Percentiles rank a stretch among this genome's conserved stretches.
Evolutionary conservation across 2,888 invertebrate genomes (phyloP).

Genomic region (Noctuana brunneofusca): DNA sequence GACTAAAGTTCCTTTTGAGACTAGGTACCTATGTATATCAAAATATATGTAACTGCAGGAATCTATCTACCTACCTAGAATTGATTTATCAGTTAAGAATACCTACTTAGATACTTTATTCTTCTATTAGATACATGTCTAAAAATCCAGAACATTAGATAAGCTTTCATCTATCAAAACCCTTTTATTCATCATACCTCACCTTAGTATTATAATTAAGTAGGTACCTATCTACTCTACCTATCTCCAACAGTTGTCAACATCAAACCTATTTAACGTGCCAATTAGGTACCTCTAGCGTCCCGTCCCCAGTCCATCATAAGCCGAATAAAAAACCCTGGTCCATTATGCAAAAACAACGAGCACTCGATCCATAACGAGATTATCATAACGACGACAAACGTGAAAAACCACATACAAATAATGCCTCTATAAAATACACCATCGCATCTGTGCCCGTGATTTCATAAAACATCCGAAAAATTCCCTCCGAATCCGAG

Average conservation of each 20-base stretch:
- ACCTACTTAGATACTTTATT: no score
- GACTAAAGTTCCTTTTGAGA: no score
- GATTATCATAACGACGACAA: constrained; percentile 73
- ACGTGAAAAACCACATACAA: constrained; percentile 66
- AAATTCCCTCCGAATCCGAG: constrained; percentile 73
- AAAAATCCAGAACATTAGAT: no score
- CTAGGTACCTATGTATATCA: no score
- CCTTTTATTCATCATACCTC: no score
- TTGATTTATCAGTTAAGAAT: no score
- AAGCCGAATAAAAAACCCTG: constrained; percentile 26
- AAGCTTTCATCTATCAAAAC: no score
- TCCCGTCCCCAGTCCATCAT: constrained; percentile 31
- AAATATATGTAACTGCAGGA: no score
- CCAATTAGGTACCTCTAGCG: constrained; percentile 16
- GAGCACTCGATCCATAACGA: constrained; percentile 65
- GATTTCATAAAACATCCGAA: constrained; percentile 67
- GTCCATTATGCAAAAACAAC: constrained; percentile 73
- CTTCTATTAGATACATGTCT: no score
- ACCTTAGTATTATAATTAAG: no score
- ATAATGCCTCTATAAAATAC: constrained; percentile 66
- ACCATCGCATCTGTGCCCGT: constrained; percentile 53
- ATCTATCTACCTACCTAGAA: no score
- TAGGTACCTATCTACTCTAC: no score
- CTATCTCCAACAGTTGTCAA: not conserved
- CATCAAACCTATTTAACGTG: constrained; percentile 17